Evolutionary conservation across 1,140 invertebrate species (phyloP).

Genomic region (Holcopasites calliopsidis): DNA sequence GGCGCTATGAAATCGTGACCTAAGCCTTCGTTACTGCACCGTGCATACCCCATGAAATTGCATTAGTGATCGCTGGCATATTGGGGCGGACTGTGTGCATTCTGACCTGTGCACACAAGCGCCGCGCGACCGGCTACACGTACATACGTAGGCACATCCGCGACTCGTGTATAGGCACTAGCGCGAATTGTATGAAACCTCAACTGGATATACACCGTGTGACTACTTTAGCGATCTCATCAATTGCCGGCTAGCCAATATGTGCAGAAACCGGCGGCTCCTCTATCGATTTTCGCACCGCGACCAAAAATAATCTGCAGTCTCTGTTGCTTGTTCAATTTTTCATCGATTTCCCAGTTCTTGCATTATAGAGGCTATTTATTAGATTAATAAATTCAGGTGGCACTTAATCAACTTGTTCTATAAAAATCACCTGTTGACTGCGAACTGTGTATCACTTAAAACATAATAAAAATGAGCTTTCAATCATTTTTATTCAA

Average conservation of each 20-base stretch:
- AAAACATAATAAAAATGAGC: too few relatives aligned
- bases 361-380: too few relatives aligned
- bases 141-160: not conserved
- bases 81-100: conserved; percentile 54
- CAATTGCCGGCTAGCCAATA: conserved; percentile 40
- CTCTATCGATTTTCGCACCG: conserved; percentile 25
- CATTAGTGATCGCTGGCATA: conserved; percentile 61
- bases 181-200: conserved; percentile 47
- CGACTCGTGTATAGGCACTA: conserved; percentile 22
- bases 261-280: not conserved
- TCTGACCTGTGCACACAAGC: conserved; percentile 44
- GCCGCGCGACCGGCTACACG: conserved; percentile 6
- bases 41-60: conserved; percentile 60
- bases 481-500: too few relatives aligned
- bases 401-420: too few relatives aligned
- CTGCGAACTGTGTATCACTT: too few relatives aligned
- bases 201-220: conserved; percentile 47
- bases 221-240: conserved; percentile 49
- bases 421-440: too few relatives aligned
- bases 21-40: conserved; percentile 65
- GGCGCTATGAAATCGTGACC: conserved; percentile 53
- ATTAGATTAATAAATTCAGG: too few relatives aligned
- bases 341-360: too few relatives aligned
- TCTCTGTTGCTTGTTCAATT: too few relatives aligned
- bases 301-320: conserved; percentile 11